phyloP scores from a whole-genome alignment of 1,140 invertebrate species.

The Ladona fulva region DNA sequence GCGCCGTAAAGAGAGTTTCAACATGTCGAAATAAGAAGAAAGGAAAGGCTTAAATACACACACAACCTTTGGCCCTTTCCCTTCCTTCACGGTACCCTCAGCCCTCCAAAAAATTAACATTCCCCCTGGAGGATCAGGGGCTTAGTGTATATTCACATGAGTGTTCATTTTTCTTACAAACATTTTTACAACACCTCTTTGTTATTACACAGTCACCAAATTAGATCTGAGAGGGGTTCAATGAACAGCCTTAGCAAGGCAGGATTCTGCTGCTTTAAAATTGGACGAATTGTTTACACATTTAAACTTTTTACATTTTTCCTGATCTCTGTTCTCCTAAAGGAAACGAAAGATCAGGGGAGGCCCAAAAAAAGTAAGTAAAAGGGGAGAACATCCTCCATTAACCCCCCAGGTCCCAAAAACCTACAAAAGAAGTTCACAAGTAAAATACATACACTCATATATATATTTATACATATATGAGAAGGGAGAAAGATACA shows the following conservation, averaged over 20 bases:
- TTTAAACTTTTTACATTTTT: not conserved
- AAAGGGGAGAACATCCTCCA: not conserved
- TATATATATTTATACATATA: not conserved
- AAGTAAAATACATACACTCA: not conserved
- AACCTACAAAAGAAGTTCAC: not conserved
- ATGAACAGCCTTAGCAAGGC: not conserved
- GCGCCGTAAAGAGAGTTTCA: not conserved
- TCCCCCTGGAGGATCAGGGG: not conserved
- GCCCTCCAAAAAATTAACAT: not conserved
- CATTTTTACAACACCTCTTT: not conserved
- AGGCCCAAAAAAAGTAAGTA: not conserved
- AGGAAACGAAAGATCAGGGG: not conserved
- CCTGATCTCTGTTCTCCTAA: not conserved
- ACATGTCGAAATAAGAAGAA: too few species aligned
- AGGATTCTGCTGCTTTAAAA: not conserved
- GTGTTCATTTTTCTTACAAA: not conserved
- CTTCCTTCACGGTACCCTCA: not conserved
- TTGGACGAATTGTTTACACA: not conserved
- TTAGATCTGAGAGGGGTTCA: not conserved
- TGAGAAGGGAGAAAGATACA: not conserved
- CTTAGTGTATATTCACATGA: not conserved
- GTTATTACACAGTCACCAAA: slow-evolving; percentile 4
- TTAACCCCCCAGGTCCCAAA: not conserved
- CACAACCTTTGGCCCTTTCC: not conserved
- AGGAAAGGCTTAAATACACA: too few species aligned